Conservation (phyloP, 1,140 invertebrate genomes). For the Cotesia typhae region DNA sequence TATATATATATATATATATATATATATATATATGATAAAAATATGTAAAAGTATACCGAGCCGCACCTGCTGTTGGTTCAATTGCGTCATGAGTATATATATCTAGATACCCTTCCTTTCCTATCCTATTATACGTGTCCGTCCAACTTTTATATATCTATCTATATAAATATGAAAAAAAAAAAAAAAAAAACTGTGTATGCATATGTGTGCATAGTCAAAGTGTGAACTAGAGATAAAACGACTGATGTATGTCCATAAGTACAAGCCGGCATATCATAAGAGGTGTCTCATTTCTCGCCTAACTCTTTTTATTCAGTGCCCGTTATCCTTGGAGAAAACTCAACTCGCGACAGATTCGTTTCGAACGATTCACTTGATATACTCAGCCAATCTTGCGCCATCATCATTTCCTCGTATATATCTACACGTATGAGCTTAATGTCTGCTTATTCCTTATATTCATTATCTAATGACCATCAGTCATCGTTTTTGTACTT, state of each 20-base stretch:
- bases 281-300: constrained; percentile 25
- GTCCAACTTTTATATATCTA: too few species aligned
- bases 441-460: background rate
- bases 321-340: constrained; percentile 32
- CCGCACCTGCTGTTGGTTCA: constrained; percentile 17
- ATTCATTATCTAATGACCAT: background rate
- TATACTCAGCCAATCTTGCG: constrained; percentile 12
- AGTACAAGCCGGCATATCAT: background rate
- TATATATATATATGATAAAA: background rate
- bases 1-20: too few species aligned
- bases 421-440: background rate
- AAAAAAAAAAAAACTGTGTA: too few species aligned
- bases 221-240: constrained; percentile 10
- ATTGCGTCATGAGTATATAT: constrained; percentile 18
- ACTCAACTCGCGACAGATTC: constrained; percentile 26
- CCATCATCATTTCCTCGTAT: constrained; percentile 20
- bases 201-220: background rate
- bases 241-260: constrained; percentile 16
- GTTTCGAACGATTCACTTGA: constrained; percentile 7
- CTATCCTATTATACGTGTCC: too few species aligned
- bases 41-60: constrained; percentile 4
- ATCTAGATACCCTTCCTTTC: background rate
- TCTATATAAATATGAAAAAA: too few species aligned
- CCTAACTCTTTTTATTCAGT: background rate
- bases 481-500: too few species aligned